These are phyloP conservation scores for Neolamprologus toae DNA, from an alignment of 2,113 vertebrate species.

Conservation along the genomic window DNA sequence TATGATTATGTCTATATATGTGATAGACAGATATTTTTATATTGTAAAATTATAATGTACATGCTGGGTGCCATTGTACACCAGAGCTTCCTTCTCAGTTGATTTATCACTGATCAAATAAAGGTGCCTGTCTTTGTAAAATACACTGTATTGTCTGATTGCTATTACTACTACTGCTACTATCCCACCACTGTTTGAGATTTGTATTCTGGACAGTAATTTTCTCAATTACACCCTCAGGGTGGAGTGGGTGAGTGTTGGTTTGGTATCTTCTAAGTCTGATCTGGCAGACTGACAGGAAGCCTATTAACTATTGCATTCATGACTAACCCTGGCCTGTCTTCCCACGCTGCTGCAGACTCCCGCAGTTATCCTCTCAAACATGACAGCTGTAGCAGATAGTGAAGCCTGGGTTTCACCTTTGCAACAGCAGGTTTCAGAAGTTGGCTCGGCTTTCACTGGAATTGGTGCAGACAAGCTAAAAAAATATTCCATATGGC, in stretches of 20 bases:
- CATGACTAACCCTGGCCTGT: neutral
- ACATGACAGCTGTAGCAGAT: constrained; percentile 29
- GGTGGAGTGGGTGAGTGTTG: neutral
- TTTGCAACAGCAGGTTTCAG: constrained; percentile 13
- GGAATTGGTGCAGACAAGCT: constrained; percentile 8
- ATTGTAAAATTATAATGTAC: neutral
- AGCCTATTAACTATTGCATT: constrained; percentile 1
- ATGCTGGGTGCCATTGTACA: neutral
- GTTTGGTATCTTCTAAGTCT: neutral
- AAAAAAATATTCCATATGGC: constrained; percentile 28
- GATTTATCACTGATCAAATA: neutral
- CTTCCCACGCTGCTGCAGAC: neutral
- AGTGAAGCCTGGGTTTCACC: constrained; percentile 13
- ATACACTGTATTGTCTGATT: neutral
- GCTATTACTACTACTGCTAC: neutral
- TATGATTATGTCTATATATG: fast-evolving
- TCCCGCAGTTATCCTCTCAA: neutral
- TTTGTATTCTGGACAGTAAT: constrained; percentile 19
- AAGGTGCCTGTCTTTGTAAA: neutral
- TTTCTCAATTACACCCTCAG: constrained; percentile 28
- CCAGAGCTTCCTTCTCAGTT: neutral
- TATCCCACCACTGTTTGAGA: neutral
- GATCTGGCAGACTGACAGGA: neutral
- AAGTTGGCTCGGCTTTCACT: neutral
- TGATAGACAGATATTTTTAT: fast-evolving